Base-by-base conservation (phyloP, 2,797 vertebrate genomes). In the Danio jaintianensis region DNA sequence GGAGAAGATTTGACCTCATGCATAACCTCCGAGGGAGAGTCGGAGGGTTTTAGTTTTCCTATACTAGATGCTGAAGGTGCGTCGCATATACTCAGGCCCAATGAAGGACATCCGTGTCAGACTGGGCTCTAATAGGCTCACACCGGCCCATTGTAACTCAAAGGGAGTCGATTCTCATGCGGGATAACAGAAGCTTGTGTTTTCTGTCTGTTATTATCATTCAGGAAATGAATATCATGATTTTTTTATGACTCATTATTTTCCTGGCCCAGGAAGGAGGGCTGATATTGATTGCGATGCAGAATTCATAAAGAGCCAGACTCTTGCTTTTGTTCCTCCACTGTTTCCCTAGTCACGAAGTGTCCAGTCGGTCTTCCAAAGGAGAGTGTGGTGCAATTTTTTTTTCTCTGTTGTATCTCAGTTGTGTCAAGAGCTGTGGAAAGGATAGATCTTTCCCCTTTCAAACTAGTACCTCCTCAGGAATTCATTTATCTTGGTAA, bases 401-500 rank as follows among this genome's bases (percentile, higher is more conserved):
- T 64, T 45, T 42, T 50, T 90, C 20, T 55, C 90, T 89, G 89
- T 90, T 91, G 90, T 89, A 86, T 87, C 88, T 72, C 85, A 89
- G 90, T 90, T 90, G 89, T 91, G 91, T 92, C 89, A 88, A 87
- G 63, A 79, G 84, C 84, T 61, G 79, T 84, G 82, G 81, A 80
- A 79, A 89, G 89, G 87, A 90, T 88, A 86, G 86, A 89, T 86
- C 73, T 79, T 79, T 55, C 75, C 22, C 22, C 56, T 90, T 90
- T 90, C 86, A 87, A 91, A 91, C 87, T 88, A 90, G 88, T 88
- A 69, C 87, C 82, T 84, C 86, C 86, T 84, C 73, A 84, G 84
- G 87, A 92, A 92, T 93, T 92, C 90, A 94, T 94, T 89, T 89
- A 89, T 94, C 91, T 91, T 93, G 86, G 91, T 93, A 91, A 87